Conservation (phyloP, 2,888 invertebrate species). For the Caenorhabditis sp. region DNA sequence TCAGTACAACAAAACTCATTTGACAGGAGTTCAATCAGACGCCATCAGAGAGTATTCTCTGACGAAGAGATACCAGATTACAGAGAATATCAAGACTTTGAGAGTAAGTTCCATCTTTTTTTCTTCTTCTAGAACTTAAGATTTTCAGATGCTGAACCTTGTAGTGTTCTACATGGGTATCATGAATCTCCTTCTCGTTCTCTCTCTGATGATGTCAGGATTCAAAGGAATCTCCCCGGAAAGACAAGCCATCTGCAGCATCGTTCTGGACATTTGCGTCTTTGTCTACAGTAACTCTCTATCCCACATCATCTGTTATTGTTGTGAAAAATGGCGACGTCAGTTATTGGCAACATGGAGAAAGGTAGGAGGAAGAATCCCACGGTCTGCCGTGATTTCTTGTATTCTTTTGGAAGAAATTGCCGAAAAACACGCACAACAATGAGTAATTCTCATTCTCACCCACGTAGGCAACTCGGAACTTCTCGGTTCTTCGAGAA, state of each 20-base stretch:
- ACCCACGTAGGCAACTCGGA: background rate
- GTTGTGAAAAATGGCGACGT: constrained; percentile 51
- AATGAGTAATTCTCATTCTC: constrained; percentile 9
- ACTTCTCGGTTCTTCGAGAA: background rate
- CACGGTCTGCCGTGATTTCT: background rate
- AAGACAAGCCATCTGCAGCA: constrained; percentile 40
- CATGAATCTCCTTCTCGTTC: constrained; percentile 32
- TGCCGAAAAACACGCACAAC: background rate
- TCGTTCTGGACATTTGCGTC: constrained; percentile 35
- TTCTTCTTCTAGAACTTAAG: background rate
- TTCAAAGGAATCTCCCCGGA: constrained; percentile 38
- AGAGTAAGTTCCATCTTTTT: background rate
- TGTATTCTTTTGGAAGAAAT: background rate
- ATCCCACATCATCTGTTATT: constrained; percentile 40
- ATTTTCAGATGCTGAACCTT: constrained; percentile 46
- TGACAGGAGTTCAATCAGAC: background rate
- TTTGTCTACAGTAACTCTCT: constrained; percentile 44
- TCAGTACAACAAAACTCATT: constrained; percentile 6
- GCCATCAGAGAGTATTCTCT: constrained; percentile 23
- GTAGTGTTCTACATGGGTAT: constrained; percentile 32
- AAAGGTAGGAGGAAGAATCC: constrained; percentile 36
- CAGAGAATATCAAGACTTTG: constrained; percentile 37
- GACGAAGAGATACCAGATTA: constrained; percentile 36
- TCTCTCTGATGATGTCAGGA: constrained; percentile 37
- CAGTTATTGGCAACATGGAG: constrained; percentile 28